Percentiles rank a stretch among this genome's conserved stretches.
Conservation (phyloP, 2,113 vertebrate species). For the Apistogramma diplotaenia region DNA sequence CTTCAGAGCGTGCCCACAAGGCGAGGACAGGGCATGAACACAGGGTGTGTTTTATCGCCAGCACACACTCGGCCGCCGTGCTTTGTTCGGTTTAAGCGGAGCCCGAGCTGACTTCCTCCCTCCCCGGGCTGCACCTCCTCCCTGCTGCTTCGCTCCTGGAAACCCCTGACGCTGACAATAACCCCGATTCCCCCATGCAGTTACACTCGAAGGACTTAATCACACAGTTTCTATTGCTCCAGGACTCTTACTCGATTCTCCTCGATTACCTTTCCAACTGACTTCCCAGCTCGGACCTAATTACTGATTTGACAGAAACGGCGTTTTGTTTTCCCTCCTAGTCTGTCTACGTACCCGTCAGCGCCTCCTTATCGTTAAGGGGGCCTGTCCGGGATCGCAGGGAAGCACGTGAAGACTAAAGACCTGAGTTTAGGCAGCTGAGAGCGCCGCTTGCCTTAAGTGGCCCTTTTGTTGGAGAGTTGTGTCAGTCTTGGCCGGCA, state of each 20-base stretch:
- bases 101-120: constrained; percentile 19
- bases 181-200: constrained; percentile 21
- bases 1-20: constrained; percentile 48
- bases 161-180: constrained; percentile 25
- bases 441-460: neutral
- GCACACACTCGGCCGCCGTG: neutral
- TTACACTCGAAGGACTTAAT: constrained; percentile 45
- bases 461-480: neutral
- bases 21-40: constrained; percentile 26
- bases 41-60: constrained; percentile 41
- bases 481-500: neutral
- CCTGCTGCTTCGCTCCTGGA: constrained; percentile 5
- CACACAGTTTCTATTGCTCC: neutral
- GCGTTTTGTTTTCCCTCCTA: neutral
- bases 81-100: constrained; percentile 32
- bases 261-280: constrained; percentile 10
- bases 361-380: constrained; percentile 19
- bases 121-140: neutral
- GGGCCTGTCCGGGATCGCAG: constrained; percentile 5
- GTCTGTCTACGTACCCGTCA: neutral
- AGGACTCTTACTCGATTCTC: neutral
- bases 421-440: constrained; percentile 11
- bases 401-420: constrained; percentile 10
- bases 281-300: constrained; percentile 9
- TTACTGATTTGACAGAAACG: constrained; percentile 36